Conservation (phyloP, 1,140 invertebrate genomes). For the Cardiocondyla obscurior region DNA sequence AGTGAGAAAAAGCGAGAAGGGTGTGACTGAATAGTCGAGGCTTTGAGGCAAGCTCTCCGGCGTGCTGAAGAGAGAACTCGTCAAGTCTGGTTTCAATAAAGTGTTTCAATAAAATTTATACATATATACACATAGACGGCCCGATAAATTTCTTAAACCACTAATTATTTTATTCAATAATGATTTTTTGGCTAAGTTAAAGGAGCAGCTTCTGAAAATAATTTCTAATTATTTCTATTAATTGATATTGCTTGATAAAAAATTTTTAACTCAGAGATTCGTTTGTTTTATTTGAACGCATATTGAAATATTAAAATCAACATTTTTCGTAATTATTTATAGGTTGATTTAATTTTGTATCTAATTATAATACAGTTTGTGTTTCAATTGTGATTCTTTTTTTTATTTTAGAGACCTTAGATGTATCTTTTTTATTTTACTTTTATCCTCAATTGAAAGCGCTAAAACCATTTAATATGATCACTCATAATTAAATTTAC, state of each 20-base stretch:
- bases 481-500: neutral
- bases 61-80: neutral
- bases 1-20: constrained; percentile 12
- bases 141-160: neutral
- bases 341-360: neutral
- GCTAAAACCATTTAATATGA: neutral
- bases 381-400: too few species aligned
- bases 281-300: neutral
- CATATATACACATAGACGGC: neutral
- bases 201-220: neutral
- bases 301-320: neutral
- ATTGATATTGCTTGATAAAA: neutral
- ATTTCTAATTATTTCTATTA: neutral
- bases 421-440: neutral
- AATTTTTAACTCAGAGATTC: neutral
- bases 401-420: neutral
- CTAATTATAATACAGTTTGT: neutral
- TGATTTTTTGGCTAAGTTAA: neutral
- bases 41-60: neutral
- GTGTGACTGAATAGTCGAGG: constrained; percentile 1
- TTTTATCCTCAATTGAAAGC: neutral
- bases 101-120: neutral
- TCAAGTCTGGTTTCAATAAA: neutral
- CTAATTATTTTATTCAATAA: too few species aligned
- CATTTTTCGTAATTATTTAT: neutral